phyloP scores from a whole-genome alignment of 2,113 vertebrate species.

The Copsychus sechellarum region DNA sequence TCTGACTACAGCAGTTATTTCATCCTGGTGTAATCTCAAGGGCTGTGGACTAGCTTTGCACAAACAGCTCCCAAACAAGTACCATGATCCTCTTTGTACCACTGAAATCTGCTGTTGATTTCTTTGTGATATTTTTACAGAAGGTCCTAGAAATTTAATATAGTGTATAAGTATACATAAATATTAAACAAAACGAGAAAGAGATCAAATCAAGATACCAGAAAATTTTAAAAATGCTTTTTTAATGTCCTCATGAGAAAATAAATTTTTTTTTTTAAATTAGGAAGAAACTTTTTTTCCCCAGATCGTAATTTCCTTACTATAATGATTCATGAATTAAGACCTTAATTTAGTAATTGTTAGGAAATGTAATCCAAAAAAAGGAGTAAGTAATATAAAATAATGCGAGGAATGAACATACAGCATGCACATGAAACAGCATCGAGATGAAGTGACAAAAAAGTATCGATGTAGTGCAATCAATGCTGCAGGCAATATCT shows the following conservation, averaged over 20 bases:
- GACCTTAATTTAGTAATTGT: not conserved
- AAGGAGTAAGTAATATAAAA: slow-evolving; percentile 7
- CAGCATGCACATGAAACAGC: not conserved
- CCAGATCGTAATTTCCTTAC: not conserved
- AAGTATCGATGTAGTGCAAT: slow-evolving; percentile 57
- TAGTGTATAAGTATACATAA: not conserved
- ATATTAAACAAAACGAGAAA: not conserved
- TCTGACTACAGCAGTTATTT: slow-evolving; percentile 29
- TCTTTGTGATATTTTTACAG: not conserved
- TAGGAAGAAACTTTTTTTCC: not conserved
- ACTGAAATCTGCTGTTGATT: not conserved
- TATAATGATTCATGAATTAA: accelerated
- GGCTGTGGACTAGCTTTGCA: not conserved
- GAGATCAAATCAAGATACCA: not conserved
- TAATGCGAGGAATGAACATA: not conserved
- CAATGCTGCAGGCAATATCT: slow-evolving; percentile 65
- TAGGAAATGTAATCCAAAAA: not conserved
- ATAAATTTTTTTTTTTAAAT: not conserved
- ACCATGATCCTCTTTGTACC: not conserved
- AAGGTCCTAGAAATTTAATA: not conserved
- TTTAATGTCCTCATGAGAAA: not conserved
- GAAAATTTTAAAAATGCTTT: not conserved
- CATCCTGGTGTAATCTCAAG: not conserved
- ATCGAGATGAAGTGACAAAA: not conserved
- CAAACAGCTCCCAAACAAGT: not conserved